Evolutionary conservation across 2,797 vertebrate species (phyloP).

Genomic region (Phalanger gymnotis): DNA sequence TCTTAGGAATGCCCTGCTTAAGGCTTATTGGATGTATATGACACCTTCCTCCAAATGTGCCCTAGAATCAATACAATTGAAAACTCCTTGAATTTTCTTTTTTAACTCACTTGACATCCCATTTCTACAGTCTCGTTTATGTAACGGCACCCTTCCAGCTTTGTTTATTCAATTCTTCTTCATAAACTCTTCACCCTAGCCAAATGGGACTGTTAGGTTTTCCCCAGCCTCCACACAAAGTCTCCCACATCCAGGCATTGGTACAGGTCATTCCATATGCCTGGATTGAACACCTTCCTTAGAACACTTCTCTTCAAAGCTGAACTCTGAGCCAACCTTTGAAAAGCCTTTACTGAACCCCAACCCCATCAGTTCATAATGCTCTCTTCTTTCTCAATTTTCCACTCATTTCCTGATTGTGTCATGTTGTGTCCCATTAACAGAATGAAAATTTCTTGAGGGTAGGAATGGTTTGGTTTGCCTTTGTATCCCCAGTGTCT

Average conservation of each 20-base stretch:
- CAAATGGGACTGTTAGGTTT: neutral
- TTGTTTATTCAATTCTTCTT: neutral
- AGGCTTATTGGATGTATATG: neutral
- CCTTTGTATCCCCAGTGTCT: neutral
- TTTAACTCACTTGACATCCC: neutral
- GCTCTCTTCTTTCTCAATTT: neutral
- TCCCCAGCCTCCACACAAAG: neutral
- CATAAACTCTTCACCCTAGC: neutral
- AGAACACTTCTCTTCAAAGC: neutral
- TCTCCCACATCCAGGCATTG: no score
- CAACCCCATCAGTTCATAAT: neutral
- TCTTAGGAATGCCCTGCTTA: neutral
- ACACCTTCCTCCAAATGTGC: neutral
- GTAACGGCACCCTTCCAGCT: neutral
- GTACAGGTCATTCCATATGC: rapidly evolving
- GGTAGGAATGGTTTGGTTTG: neutral
- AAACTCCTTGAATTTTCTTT: neutral
- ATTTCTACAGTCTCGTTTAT: neutral
- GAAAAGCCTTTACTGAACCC: neutral
- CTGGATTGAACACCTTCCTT: neutral
- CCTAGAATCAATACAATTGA: neutral
- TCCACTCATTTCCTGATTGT: neutral
- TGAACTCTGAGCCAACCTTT: neutral
- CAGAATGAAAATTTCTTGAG: neutral
- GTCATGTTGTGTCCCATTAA: neutral